A percentile compares a stretch with the other conserved stretches of the same genome.
phyloP scores from a whole-genome alignment of 2,797 vertebrate species.

The Hemibagrus guttatus region DNA sequence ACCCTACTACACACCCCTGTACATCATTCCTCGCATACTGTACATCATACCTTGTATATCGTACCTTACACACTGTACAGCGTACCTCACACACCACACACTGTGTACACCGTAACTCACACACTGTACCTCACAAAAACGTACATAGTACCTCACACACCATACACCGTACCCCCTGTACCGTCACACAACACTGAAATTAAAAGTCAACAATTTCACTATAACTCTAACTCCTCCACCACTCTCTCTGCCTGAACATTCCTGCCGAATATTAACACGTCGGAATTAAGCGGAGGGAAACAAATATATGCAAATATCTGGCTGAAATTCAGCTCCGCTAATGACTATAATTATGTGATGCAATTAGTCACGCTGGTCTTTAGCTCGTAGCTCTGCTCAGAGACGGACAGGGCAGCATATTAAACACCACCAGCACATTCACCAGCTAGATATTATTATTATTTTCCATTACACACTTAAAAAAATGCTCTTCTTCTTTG shows the following conservation, averaged over 20 bases:
- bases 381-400: conserved; percentile 44
- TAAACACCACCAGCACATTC: not conserved
- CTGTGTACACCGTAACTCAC: too few relatives aligned
- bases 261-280: not conserved
- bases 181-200: not conserved
- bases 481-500: not conserved
- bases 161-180: not conserved
- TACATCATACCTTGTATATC: not conserved
- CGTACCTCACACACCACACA: not conserved
- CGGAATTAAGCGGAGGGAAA: not conserved
- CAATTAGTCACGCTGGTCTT: conserved; percentile 59
- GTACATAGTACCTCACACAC: too few relatives aligned
- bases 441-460: not conserved
- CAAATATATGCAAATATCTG: conserved; percentile 35
- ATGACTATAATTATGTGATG: conserved; percentile 64
- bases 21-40: not conserved
- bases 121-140: too few relatives aligned
- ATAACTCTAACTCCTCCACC: not conserved
- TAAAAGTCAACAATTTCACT: not conserved
- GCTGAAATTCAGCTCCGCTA: conserved; percentile 53
- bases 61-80: too few relatives aligned
- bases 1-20: too few relatives aligned
- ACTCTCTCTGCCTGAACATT: not conserved
- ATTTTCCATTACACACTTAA: not conserved
- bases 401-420: not conserved